Evolutionary conservation across 2,797 vertebrate genomes (phyloP).

Genomic region (Cirrhinus molitorella): DNA sequence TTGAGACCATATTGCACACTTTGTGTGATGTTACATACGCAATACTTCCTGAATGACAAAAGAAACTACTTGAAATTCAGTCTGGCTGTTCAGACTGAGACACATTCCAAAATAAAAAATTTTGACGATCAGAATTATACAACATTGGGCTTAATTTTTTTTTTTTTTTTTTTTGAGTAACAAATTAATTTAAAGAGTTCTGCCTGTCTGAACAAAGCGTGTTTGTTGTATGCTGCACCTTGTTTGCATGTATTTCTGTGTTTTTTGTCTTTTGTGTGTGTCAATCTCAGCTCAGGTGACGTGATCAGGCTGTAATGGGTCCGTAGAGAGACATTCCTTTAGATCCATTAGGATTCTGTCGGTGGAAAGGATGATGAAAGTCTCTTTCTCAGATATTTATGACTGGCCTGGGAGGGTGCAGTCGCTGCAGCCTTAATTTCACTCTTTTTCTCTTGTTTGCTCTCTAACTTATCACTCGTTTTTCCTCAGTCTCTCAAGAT

Average conservation of each 20-base stretch:
- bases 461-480: constrained; percentile 13
- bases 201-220: neutral
- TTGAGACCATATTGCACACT: neutral
- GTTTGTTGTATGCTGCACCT: neutral
- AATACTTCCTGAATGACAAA: neutral
- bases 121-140: neutral
- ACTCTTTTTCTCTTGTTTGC: constrained; percentile 25
- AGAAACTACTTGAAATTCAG: neutral
- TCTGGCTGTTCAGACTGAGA: constrained; percentile 5
- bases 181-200: neutral
- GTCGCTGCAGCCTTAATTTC: constrained; percentile 35
- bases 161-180: neutral
- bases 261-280: neutral
- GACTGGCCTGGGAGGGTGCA: constrained; percentile 50
- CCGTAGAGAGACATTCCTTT: constrained; percentile 29
- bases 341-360: constrained; percentile 47
- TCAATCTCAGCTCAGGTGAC: constrained; percentile 48
- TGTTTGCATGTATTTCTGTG: constrained; percentile 22
- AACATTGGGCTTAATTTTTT: neutral
- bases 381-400: constrained; percentile 48
- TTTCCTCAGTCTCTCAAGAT: constrained; percentile 3
- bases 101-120: neutral
- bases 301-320: constrained; percentile 40
- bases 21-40: neutral
- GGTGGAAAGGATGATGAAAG: constrained; percentile 33